A percentile compares a stretch with the other conserved stretches of the same genome.
Conservation (phyloP, 1,140 invertebrate genomes). For the Trichomalopsis sarcophagae region DNA sequence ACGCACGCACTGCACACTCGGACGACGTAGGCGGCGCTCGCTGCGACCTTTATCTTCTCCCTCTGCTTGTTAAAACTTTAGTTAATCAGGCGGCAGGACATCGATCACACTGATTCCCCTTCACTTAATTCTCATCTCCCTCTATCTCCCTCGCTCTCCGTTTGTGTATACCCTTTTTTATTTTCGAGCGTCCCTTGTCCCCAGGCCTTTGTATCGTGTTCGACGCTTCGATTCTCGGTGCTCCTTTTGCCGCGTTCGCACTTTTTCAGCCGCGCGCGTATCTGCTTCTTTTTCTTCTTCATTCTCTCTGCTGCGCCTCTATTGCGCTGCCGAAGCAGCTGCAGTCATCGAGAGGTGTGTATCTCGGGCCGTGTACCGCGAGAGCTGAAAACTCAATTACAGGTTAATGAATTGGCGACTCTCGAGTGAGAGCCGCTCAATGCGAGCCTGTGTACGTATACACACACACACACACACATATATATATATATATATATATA, state of each 20-base stretch:
- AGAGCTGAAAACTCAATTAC: constrained; percentile 61
- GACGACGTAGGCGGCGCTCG: constrained; percentile 51
- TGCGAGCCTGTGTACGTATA: background rate
- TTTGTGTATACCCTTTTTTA: constrained; percentile 34
- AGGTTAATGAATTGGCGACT: constrained; percentile 58
- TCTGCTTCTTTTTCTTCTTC: background rate
- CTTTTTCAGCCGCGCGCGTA: constrained; percentile 39
- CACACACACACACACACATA: too few relatives aligned
- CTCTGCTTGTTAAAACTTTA: constrained; percentile 59
- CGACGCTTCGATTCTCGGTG: background rate
- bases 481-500: too few relatives aligned
- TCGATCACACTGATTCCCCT: constrained; percentile 56
- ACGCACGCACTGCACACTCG: background rate
- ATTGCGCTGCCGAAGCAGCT: constrained; percentile 2
- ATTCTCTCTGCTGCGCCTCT: background rate
- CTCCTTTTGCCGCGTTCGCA: constrained; percentile 41
- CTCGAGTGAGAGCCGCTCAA: background rate
- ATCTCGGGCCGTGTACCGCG: constrained; percentile 53
- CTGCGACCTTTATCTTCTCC: constrained; percentile 48
- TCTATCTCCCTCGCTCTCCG: background rate
- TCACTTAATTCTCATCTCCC: constrained; percentile 49
- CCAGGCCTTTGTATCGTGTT: constrained; percentile 44
- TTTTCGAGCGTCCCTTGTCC: constrained; percentile 17
- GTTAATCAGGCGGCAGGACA: constrained; percentile 58
- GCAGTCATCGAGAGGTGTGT: constrained; percentile 39